Conservation (phyloP, 2,113 vertebrate species). For the Psittacula cyanocephala region DNA sequence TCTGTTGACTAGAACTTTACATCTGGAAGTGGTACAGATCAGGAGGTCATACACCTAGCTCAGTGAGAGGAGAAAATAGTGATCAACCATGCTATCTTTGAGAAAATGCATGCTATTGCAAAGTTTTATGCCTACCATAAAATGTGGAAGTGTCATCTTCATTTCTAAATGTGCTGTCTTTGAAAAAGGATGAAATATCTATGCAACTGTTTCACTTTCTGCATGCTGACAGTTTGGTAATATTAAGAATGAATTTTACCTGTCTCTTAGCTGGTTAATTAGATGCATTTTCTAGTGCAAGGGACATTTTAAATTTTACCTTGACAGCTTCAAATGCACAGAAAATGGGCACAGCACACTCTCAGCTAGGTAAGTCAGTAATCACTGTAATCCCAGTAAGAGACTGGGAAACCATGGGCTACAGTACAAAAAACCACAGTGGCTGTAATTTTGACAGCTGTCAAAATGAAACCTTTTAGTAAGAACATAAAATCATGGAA, state of each 20-base stretch:
- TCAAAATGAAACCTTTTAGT: background rate
- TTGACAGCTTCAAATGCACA: background rate
- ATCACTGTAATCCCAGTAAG: background rate
- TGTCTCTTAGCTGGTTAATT: background rate
- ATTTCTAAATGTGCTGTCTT: background rate
- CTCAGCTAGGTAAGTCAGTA: background rate
- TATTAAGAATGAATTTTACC: background rate
- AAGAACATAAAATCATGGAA: background rate
- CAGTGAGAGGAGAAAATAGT: background rate
- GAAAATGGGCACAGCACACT: background rate
- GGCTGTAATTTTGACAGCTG: background rate
- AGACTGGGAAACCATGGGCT: background rate
- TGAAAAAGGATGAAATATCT: background rate
- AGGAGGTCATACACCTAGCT: background rate
- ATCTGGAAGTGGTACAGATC: background rate
- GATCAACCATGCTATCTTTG: background rate
- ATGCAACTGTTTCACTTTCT: background rate
- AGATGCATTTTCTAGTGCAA: background rate
- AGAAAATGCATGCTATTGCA: background rate
- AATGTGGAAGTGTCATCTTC: background rate
- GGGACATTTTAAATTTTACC: background rate
- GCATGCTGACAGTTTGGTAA: background rate
- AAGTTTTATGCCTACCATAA: background rate
- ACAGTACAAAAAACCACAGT: background rate
- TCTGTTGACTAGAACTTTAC: background rate